phyloP scores from a whole-genome alignment of 2,113 vertebrate species.

The Corythaeola cristata region DNA sequence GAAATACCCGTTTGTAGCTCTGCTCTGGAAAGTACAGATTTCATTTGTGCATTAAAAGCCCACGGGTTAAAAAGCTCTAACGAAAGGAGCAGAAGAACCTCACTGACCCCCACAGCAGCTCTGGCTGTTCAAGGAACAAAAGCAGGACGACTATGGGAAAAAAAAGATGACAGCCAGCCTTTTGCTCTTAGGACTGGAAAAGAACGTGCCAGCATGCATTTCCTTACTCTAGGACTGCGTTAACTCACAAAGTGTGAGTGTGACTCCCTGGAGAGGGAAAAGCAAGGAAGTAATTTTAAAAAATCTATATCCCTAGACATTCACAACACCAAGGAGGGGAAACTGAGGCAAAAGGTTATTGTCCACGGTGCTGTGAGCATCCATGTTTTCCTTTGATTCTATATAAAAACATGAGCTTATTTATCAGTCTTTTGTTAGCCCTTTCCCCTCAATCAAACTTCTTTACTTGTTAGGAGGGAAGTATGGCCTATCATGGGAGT shows the following conservation, averaged over 20 bases:
- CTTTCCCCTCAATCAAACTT: not conserved
- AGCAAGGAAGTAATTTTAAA: not conserved
- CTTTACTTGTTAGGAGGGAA: not conserved
- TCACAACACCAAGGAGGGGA: not conserved
- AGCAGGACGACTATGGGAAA: not conserved
- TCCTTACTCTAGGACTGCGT: not conserved
- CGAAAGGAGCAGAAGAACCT: not conserved
- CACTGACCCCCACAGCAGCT: not conserved
- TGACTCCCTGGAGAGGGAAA: not conserved
- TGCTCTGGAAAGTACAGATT: not conserved
- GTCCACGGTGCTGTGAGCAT: rapidly evolving
- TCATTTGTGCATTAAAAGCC: not conserved
- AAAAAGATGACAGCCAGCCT: not conserved
- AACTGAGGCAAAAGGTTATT: not conserved
- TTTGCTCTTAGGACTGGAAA: not conserved
- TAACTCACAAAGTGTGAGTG: not conserved
- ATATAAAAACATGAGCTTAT: not conserved
- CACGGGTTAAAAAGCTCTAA: not conserved
- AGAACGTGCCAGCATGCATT: not conserved
- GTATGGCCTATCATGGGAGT: not conserved
- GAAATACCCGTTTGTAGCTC: not conserved
- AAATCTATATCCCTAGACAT: not conserved
- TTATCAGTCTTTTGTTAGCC: not conserved
- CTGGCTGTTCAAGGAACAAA: not conserved
- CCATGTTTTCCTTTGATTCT: not conserved